Evolutionary conservation across 2,888 invertebrate genomes (phyloP).

Genomic region (Drosophila quinaria): DNA sequence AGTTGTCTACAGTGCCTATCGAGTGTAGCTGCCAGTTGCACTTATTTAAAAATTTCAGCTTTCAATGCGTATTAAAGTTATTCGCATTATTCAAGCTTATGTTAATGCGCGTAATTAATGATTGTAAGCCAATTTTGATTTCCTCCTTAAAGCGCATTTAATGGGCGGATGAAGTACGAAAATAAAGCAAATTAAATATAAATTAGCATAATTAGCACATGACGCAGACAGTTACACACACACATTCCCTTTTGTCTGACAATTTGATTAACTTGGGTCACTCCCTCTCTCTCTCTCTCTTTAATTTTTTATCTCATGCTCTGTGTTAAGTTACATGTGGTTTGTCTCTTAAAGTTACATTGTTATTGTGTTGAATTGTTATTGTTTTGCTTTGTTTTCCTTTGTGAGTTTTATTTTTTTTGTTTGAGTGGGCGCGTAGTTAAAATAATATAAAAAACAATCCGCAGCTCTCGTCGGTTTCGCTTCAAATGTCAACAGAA

Average conservation of each 20-base stretch:
- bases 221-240: slow-evolving; percentile 23
- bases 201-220: slow-evolving; percentile 73
- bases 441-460: slow-evolving; percentile 11
- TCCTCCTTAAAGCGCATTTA: slow-evolving; percentile 48
- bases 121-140: slow-evolving; percentile 60
- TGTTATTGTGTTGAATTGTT: slow-evolving; percentile 23
- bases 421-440: slow-evolving; percentile 42
- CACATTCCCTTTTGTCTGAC: slow-evolving; percentile 30
- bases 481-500: slow-evolving; percentile 70
- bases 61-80: slow-evolving; percentile 26
- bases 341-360: slow-evolving; percentile 38
- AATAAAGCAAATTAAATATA: slow-evolving; percentile 61
- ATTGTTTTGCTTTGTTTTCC: slow-evolving; percentile 5
- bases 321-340: slow-evolving; percentile 23
- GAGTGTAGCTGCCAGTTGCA: slow-evolving; percentile 35
- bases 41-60: background rate
- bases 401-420: slow-evolving; percentile 1
- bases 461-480: slow-evolving; percentile 30
- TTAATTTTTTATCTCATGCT: background rate
- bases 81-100: slow-evolving; percentile 39
- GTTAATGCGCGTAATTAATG: slow-evolving; percentile 70
- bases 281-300: background rate
- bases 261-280: slow-evolving; percentile 39
- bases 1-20: slow-evolving; percentile 32
- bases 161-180: slow-evolving; percentile 40